Percentiles rank a stretch among this genome's conserved stretches.
Evolutionary conservation across 2,888 invertebrate genomes (phyloP).

Genomic region (Aradus depressus): DNA sequence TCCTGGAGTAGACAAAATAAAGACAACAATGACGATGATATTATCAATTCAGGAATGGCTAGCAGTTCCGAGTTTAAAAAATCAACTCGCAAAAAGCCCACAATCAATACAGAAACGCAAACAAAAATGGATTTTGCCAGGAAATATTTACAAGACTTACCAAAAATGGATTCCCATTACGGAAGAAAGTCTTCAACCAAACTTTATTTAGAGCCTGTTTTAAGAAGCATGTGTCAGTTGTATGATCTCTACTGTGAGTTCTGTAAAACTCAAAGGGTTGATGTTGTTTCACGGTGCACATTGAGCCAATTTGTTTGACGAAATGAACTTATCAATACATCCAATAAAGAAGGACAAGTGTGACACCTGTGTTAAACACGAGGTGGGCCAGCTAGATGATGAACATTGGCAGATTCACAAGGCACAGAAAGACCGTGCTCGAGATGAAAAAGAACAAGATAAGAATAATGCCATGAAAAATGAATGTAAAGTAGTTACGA

Average conservation of each 20-base stretch:
- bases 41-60: too few species aligned
- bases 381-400: slow-evolving; percentile 10
- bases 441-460: slow-evolving; percentile 8
- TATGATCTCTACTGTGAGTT: slow-evolving; percentile 4
- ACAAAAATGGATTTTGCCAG: slow-evolving; percentile 7
- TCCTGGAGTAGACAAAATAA: too few species aligned
- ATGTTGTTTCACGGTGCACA: not conserved
- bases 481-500: not conserved
- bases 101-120: too few species aligned
- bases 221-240: slow-evolving; percentile 6
- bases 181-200: slow-evolving; percentile 23
- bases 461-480: slow-evolving; percentile 1
- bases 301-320: slow-evolving; percentile 4
- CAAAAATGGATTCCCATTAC: slow-evolving; percentile 29
- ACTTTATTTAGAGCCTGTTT: slow-evolving; percentile 27
- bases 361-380: slow-evolving; percentile 14
- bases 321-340: slow-evolving; percentile 18
- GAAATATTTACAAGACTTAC: slow-evolving; percentile 19
- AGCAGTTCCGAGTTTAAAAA: too few species aligned
- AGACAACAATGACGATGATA: too few species aligned
- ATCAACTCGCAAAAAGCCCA: too few species aligned
- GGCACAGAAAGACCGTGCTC: not conserved
- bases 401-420: not conserved
- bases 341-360: slow-evolving; percentile 18
- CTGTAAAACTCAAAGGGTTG: not conserved